Evolutionary conservation across 2,888 invertebrate genomes (phyloP).

Genomic region (Acanthosepion esculentum): DNA sequence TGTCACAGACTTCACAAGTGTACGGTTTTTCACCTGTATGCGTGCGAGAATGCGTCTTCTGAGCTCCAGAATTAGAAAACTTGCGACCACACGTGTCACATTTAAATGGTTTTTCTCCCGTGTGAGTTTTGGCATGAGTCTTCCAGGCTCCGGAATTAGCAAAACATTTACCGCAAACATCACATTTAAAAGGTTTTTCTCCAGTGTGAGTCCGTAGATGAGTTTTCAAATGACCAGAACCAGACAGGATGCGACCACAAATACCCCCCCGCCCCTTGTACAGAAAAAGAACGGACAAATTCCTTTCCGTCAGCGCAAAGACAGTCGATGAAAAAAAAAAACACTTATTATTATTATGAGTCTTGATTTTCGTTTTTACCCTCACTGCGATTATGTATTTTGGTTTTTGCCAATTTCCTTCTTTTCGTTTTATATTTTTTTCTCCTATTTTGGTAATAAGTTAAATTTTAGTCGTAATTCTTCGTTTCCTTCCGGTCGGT

Average conservation of each 20-base stretch:
- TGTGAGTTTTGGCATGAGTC: conserved; percentile 46
- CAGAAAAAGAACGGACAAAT: no score
- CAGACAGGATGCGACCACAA: conserved; percentile 41
- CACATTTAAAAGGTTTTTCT: conserved; percentile 48
- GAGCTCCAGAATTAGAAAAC: conserved; percentile 44
- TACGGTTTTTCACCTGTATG: conserved; percentile 47
- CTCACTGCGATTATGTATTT: no score
- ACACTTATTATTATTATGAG: no score
- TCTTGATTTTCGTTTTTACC: no score
- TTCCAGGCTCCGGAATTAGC: conserved; percentile 47
- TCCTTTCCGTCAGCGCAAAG: no score
- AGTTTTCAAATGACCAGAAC: conserved; percentile 40
- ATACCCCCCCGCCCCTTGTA: no score
- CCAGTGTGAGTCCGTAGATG: conserved; percentile 46
- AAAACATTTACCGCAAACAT: conserved; percentile 46
- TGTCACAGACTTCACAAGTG: conserved; percentile 43
- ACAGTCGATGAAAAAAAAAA: no score
- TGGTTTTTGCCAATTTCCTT: no score
- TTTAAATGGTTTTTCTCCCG: conserved; percentile 44
- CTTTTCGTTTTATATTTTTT: no score
- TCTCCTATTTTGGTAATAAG: no score
- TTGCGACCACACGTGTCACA: conserved; percentile 44
- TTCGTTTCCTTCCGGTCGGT: no score
- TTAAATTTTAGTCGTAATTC: no score
- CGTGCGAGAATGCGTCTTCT: conserved; percentile 43